Percentiles rank a stretch among this genome's conserved stretches.
phyloP scores from a whole-genome alignment of 2,113 vertebrate species.

The Oncorhynchus gorbuscha region DNA sequence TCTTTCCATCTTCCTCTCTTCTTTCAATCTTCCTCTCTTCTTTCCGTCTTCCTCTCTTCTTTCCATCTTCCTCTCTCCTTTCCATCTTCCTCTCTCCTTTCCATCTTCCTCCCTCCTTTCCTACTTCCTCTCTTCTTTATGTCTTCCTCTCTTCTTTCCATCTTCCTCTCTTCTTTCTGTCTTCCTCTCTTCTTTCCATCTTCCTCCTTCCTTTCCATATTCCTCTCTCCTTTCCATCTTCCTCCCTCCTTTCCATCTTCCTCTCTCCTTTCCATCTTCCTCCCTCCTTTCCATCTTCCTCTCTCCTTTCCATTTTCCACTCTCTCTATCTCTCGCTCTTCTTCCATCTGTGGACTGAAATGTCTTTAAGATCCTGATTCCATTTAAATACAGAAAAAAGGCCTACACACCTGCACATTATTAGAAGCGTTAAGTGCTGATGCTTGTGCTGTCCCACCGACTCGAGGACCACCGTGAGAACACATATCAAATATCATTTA shows the following conservation, averaged over 20 bases:
- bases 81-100: no score
- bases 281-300: conserved; percentile 12
- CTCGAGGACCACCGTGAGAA: not conserved
- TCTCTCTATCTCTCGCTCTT: conserved; percentile 36
- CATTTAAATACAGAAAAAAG: not conserved
- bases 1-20: no score
- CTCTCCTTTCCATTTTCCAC: not conserved
- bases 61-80: no score
- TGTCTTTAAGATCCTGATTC: conserved; percentile 30
- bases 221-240: conserved; percentile 11
- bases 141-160: not conserved
- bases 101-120: conserved; percentile 11
- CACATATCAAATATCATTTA: not conserved
- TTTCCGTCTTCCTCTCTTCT: not conserved
- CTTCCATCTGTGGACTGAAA: conserved; percentile 32
- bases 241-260: not conserved
- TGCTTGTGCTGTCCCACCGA: no score
- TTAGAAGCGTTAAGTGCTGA: no score
- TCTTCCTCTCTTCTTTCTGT: not conserved
- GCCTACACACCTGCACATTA: no score
- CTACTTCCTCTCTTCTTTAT: conserved; percentile 4
- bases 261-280: not conserved
- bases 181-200: conserved; percentile 5
- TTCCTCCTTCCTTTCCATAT: not conserved
- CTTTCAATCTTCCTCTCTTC: conserved; percentile 11